Percentiles rank a stretch among this genome's conserved stretches.
These are phyloP conservation scores for Irena cyanogastra DNA, from an alignment of 2,113 vertebrate genomes.

Conservation along the genomic window DNA sequence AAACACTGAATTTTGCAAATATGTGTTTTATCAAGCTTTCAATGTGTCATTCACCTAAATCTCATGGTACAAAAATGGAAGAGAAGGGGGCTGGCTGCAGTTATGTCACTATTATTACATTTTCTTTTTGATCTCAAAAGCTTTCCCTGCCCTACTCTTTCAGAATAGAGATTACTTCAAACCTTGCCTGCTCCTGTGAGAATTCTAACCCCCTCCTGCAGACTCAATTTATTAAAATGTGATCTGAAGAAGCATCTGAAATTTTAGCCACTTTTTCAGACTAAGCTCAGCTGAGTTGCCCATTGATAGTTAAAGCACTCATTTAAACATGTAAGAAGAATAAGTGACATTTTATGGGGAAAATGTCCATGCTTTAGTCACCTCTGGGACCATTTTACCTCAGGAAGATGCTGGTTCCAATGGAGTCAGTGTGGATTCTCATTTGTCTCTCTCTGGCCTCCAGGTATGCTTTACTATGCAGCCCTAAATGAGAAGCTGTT, in stretches of 20 bases:
- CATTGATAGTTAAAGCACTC: background rate
- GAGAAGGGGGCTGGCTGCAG: background rate
- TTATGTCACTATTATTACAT: background rate
- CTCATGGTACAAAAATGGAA: background rate
- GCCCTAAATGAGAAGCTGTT: constrained; percentile 67
- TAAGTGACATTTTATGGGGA: background rate
- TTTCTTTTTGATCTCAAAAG: background rate
- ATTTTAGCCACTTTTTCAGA: background rate
- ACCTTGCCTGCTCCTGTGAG: background rate
- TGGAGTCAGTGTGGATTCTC: background rate
- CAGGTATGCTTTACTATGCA: constrained; percentile 25
- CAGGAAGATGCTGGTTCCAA: background rate
- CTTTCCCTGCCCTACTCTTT: background rate
- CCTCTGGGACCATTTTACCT: background rate
- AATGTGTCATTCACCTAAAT: background rate
- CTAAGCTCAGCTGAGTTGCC: background rate
- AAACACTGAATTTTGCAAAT: background rate
- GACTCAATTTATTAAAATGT: background rate
- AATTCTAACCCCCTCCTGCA: background rate
- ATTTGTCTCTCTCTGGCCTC: background rate
- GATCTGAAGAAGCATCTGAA: background rate
- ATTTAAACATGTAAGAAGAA: background rate
- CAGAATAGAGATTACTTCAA: background rate
- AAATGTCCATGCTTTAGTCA: background rate
- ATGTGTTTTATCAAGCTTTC: background rate